Evolutionary conservation across 2,113 vertebrate species (phyloP).

Genomic region (Aphelocoma coerulescens): DNA sequence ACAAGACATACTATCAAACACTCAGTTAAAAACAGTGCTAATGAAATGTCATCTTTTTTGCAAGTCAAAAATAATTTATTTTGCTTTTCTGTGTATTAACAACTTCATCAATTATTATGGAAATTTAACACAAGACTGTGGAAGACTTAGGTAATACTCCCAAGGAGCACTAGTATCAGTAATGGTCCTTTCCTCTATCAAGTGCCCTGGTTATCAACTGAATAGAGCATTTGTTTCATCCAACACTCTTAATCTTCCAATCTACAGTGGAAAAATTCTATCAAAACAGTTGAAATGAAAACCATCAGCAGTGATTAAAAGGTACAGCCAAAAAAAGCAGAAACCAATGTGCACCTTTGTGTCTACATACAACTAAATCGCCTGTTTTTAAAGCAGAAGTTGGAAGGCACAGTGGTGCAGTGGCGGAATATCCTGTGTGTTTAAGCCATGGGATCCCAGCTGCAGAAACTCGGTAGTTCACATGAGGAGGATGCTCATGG

Average conservation of each 20-base stretch:
- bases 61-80: background rate
- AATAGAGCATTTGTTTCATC: background rate
- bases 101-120: background rate
- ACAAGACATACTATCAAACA: background rate
- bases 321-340: background rate
- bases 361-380: rapidly evolving
- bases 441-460: background rate
- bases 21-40: background rate
- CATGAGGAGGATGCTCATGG: rapidly evolving
- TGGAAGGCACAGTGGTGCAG: rapidly evolving
- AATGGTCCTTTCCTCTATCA: background rate
- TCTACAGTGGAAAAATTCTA: background rate
- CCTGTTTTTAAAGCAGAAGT: background rate
- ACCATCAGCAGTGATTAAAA: background rate
- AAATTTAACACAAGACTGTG: background rate
- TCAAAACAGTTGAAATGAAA: background rate
- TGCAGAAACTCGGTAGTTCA: too few relatives aligned
- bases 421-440: background rate
- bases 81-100: background rate
- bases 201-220: background rate
- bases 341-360: rapidly evolving
- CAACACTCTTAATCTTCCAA: background rate
- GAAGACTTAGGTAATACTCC: background rate
- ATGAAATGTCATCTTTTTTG: background rate
- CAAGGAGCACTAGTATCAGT: background rate